Base-by-base conservation (phyloP, 2,797 vertebrate species). In the Anguilla pacifica region DNA sequence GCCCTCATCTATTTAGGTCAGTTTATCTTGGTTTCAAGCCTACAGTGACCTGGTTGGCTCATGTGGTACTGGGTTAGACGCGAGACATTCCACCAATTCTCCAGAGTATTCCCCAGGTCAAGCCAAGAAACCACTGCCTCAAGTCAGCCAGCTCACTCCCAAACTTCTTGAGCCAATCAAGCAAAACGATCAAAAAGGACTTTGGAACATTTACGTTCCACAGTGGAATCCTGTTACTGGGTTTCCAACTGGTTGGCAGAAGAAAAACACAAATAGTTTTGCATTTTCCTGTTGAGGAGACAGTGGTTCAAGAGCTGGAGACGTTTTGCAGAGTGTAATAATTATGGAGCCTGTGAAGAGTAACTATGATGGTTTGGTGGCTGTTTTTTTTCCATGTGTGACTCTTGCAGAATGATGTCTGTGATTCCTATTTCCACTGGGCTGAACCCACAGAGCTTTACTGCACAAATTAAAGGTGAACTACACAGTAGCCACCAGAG, bases 1-100 rank as follows among this genome's bases (percentile, higher is more conserved):
- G 57, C 7, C n/a, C 57, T 84, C 28, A 84, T 59, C n/a, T 55
- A 84, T 84, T 55, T 84, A 59, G 83, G 83, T 84, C 83, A 57
- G 3, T 84, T 35, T 35, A 57, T 84, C 53, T 57, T 57, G 28
- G 28, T 57, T 59, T 28, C n/a, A 59, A 84, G 28, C 83, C 53
- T 55, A 84, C n/a, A 57, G 82, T 84, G n/a, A 84, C 83, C 83
- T 35, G 53, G n/a, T 53, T 84, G 83, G 83, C 19, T 28, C 6
- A 19, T 31, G 28, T 1, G 53, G 51, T 15, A 84, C 83, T 28
- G 19, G 53, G 28, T 84, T 0, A 55, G 51, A 31, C 53, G 7
- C 6, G n/a, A 55, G 51, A 31, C 53, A 51, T 55, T 57, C n/a
- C 79, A 49, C 46, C 46, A 46, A 49, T 51, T 46, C 43, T 81